Evolutionary conservation across 2,113 vertebrate genomes (phyloP).

Genomic region (Epinephelus lanceolatus): DNA sequence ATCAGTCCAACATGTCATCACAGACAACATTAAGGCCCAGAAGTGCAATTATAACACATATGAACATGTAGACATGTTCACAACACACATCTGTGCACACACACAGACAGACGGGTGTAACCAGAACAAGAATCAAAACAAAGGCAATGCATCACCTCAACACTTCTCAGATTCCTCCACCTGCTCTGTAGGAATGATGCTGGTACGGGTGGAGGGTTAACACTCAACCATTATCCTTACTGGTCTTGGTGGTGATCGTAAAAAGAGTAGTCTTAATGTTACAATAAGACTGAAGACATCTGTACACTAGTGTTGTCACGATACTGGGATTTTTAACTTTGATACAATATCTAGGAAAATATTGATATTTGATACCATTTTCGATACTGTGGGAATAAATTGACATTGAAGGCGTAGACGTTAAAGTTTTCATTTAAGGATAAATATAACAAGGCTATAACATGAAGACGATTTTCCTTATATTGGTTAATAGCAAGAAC

Average conservation of each 20-base stretch:
- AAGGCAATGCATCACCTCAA: not conserved
- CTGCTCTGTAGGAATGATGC: constrained; percentile 32
- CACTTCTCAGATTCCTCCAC: constrained; percentile 3
- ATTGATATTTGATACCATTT: too few species aligned
- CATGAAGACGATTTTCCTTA: too few species aligned
- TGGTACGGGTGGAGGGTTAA: not conserved
- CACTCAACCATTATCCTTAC: not conserved
- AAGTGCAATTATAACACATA: constrained; percentile 35
- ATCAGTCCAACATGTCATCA: constrained; percentile 66
- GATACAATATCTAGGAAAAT: too few species aligned
- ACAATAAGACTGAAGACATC: not conserved
- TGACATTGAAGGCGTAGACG: too few species aligned
- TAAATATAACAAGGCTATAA: too few species aligned
- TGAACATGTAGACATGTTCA: not conserved
- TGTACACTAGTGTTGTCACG: too few species aligned
- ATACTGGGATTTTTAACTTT: too few species aligned
- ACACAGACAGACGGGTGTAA: constrained; percentile 8
- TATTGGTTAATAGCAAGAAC: too few species aligned
- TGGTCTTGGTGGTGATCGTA: not conserved
- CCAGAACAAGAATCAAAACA: not conserved
- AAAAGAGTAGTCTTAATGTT: not conserved
- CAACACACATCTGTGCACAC: not conserved
- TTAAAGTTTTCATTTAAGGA: too few species aligned
- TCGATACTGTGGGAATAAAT: too few species aligned
- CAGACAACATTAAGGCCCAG: constrained; percentile 40